Evolutionary conservation across 2,797 vertebrate species (phyloP).

Genomic region (Xenopus petersii): DNA sequence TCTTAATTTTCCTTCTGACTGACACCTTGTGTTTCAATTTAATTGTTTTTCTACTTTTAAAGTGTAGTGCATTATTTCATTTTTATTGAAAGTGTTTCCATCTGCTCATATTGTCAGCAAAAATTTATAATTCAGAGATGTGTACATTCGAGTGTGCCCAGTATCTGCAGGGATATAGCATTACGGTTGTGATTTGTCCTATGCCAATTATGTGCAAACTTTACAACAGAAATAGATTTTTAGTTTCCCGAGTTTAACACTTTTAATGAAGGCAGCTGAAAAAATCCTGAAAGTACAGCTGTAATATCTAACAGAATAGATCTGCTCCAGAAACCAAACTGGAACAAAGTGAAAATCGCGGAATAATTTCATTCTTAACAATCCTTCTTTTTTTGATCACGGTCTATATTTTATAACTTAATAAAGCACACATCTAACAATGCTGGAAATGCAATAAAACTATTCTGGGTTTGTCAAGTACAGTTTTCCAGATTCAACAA

Average conservation of each 20-base stretch:
- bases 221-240: constrained; percentile 29
- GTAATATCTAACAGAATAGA: constrained; percentile 8
- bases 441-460: constrained; percentile 9
- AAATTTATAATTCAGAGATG: constrained; percentile 10
- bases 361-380: constrained; percentile 9
- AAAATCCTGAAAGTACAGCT: constrained; percentile 9
- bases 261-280: constrained; percentile 24
- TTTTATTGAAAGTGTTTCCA: constrained; percentile 36
- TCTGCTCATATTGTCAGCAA: constrained; percentile 38
- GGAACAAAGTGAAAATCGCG: neutral
- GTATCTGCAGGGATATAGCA: constrained; percentile 17
- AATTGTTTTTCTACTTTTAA: constrained; percentile 39
- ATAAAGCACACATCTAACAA: no score
- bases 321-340: constrained; percentile 5
- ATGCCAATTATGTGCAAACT: constrained; percentile 38
- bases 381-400: no score
- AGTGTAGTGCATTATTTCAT: constrained; percentile 26
- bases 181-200: constrained; percentile 24
- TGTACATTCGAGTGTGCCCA: constrained; percentile 14
- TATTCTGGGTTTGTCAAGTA: no score
- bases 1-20: constrained; percentile 32
- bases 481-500: no score
- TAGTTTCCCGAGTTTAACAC: constrained; percentile 13
- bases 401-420: no score
- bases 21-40: constrained; percentile 36